Percentiles rank a stretch among this genome's conserved stretches.
Conservation (phyloP, 2,113 vertebrate species). For the Mustela lutreola region DNA sequence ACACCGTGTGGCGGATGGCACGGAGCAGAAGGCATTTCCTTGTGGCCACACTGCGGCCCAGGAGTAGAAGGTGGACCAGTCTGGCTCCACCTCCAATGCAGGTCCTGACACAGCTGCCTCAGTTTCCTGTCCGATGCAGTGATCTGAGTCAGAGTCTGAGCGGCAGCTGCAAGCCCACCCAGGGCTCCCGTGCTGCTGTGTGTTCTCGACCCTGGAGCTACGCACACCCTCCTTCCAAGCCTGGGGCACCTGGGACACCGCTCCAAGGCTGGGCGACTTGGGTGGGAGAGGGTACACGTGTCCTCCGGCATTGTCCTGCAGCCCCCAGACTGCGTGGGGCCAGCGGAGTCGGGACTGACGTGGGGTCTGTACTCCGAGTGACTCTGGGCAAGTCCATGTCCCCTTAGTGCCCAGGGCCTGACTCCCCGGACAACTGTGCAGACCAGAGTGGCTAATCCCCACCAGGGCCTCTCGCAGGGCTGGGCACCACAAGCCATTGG, state of each 20-base stretch:
- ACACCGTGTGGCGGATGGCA: no score
- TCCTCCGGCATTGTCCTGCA: rapidly evolving
- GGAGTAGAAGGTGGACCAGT: neutral
- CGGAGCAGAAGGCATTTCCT: neutral
- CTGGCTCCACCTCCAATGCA: neutral
- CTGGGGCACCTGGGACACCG: neutral
- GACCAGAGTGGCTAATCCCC: neutral
- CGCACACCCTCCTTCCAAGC: neutral
- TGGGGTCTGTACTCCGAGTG: neutral
- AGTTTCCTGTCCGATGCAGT: neutral
- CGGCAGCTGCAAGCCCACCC: neutral
- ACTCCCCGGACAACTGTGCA: neutral
- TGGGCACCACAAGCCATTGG: rapidly evolving
- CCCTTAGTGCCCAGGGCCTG: neutral
- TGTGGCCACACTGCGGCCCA: neutral
- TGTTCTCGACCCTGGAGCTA: no score
- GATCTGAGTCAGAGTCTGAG: neutral
- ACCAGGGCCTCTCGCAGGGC: no score
- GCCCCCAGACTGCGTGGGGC: rapidly evolving
- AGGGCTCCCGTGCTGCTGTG: neutral
- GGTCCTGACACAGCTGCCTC: neutral
- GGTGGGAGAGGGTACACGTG: rapidly evolving
- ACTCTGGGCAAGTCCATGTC: neutral
- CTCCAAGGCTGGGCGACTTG: neutral
- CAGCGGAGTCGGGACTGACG: rapidly evolving